A percentile compares a stretch with the other conserved stretches of the same genome.
phyloP scores from a whole-genome alignment of 30 jellyfish, hydroid and myxozoan species.

The Pelagia noctiluca region DNA sequence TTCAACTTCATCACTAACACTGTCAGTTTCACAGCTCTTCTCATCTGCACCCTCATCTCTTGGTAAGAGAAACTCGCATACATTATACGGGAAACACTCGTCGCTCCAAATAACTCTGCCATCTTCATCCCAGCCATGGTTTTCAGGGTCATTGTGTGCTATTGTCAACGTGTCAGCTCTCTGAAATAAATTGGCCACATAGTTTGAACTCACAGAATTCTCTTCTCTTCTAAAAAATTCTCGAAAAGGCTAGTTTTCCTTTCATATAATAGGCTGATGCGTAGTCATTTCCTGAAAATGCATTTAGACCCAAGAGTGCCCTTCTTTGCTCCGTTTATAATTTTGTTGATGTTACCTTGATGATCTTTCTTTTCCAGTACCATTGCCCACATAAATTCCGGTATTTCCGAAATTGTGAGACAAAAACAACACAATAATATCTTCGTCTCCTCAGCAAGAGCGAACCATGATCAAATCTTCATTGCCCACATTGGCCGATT shows the following conservation, averaged over 20 bases:
- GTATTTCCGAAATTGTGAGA: neutral
- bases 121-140: conserved; percentile 12
- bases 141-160: conserved; percentile 10
- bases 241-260: conserved; percentile 46
- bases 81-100: neutral
- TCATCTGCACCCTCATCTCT: conserved; percentile 12
- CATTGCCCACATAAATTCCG: conserved; percentile 1
- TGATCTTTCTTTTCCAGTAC: neutral
- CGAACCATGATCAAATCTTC: neutral
- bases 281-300: conserved; percentile 49
- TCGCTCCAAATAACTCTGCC: conserved; percentile 6
- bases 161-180: neutral
- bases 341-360: neutral
- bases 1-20: conserved; percentile 3
- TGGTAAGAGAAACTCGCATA: conserved; percentile 11
- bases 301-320: conserved; percentile 41
- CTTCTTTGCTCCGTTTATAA: conserved; percentile 4
- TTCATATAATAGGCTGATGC: conserved; percentile 21
- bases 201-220: neutral
- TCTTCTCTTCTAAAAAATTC: neutral
- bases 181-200: conserved; percentile 4
- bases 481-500: neutral
- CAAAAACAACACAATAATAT: neutral
- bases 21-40: neutral
- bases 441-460: neutral